phyloP scores from a whole-genome alignment of 2,113 vertebrate species.

The Phyllostomus hastatus region DNA sequence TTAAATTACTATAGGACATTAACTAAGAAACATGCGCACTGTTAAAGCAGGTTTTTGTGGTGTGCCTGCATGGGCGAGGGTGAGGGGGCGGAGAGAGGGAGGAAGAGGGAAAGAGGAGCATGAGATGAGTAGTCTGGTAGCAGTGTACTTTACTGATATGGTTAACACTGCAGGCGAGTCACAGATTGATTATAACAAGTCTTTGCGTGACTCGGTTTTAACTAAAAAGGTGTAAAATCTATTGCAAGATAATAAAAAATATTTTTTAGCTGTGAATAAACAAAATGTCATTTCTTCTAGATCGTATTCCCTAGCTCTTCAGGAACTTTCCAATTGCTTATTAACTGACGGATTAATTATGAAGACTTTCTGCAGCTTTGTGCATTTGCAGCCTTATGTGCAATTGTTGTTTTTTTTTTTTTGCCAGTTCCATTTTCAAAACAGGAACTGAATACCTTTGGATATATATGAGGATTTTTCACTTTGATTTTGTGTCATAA shows the following conservation, averaged over 20 bases:
- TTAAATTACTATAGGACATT: not conserved
- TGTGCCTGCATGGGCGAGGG: not conserved
- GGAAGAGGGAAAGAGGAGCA: not conserved
- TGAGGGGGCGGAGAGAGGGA: no score
- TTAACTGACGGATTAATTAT: constrained; percentile 45
- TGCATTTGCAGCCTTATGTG: not conserved
- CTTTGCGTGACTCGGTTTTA: constrained; percentile 26
- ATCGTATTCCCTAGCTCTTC: constrained; percentile 21
- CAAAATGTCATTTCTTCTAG: constrained; percentile 8
- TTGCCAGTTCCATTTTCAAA: constrained; percentile 47
- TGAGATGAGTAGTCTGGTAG: not conserved
- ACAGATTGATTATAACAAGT: constrained; percentile 18
- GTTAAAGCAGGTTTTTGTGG: not conserved
- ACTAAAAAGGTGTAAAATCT: constrained; percentile 18
- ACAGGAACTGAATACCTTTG: not conserved
- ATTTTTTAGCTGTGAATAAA: not conserved
- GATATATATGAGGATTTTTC: constrained; percentile 1
- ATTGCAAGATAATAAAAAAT: not conserved
- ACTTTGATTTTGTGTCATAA: constrained; percentile 20
- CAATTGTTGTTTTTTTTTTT: not conserved
- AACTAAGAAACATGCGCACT: not conserved
- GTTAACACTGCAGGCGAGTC: not conserved
- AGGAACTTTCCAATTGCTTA: not conserved
- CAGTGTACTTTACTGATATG: not conserved
- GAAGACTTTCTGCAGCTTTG: not conserved